Evolutionary conservation across 2,888 invertebrate genomes (phyloP).

Genomic region (Caenorhabditis becei): DNA sequence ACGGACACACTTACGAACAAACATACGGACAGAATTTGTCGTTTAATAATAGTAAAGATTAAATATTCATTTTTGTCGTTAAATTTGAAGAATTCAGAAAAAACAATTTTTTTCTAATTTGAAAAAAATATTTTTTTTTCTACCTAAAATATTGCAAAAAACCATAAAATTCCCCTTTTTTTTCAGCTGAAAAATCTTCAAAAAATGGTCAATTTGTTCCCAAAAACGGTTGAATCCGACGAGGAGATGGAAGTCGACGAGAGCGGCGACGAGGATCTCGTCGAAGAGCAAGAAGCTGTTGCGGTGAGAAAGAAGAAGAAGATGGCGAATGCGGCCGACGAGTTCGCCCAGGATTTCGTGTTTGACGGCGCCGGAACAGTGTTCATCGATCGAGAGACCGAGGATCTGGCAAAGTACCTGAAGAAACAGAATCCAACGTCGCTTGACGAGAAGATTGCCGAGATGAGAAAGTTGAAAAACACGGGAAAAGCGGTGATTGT

Average conservation of each 20-base stretch:
- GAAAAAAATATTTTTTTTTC: not conserved
- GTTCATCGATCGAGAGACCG: slow-evolving; percentile 64
- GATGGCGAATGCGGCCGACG: slow-evolving; percentile 70
- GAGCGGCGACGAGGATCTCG: slow-evolving; percentile 66
- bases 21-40: too few species aligned
- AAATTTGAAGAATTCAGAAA: too few species aligned
- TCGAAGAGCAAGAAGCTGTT: slow-evolving; percentile 69
- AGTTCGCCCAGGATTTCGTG: slow-evolving; percentile 71
- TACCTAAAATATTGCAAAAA: too few species aligned
- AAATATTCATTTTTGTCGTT: too few species aligned
- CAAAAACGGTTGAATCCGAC: slow-evolving; percentile 71
- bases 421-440: slow-evolving; percentile 74
- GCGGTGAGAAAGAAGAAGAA: slow-evolving; percentile 73
- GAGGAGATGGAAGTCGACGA: slow-evolving; percentile 69
- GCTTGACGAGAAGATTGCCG: slow-evolving; percentile 78
- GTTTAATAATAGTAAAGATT: too few species aligned
- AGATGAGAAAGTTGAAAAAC: slow-evolving; percentile 68
- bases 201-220: slow-evolving; percentile 66
- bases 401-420: slow-evolving; percentile 71
- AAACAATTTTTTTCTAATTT: not conserved
- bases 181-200: not conserved
- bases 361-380: slow-evolving; percentile 61
- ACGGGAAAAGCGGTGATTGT: slow-evolving; percentile 64
- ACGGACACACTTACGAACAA: too few species aligned
- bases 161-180: not conserved